A percentile compares a stretch with the other conserved stretches of the same genome.
Conservation (phyloP, 1,140 invertebrate genomes). For the Heterodera carotae region DNA sequence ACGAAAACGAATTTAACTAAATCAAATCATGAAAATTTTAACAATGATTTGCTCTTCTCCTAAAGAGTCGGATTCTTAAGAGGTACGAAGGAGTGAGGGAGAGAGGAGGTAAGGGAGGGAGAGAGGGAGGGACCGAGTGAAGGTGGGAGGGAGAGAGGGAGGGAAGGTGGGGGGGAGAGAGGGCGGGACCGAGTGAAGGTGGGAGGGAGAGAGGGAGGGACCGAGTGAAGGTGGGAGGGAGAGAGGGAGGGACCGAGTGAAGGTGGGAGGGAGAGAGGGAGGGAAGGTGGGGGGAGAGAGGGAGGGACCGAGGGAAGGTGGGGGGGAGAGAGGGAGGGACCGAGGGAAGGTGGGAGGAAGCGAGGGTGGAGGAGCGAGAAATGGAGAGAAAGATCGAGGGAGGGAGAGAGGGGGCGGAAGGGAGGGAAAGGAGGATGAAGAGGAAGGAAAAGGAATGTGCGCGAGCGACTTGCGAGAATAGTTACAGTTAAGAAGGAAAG, state of each 20-base stretch:
- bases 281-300: not conserved
- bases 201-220: not conserved
- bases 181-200: not conserved
- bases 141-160: too few relatives aligned
- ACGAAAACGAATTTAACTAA: too few relatives aligned
- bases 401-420: not conserved
- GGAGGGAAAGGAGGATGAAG: not conserved
- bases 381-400: not conserved
- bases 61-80: too few relatives aligned
- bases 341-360: not conserved
- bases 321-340: not conserved
- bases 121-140: too few relatives aligned
- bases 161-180: not conserved
- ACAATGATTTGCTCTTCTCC: too few relatives aligned
- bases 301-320: not conserved
- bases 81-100: too few relatives aligned
- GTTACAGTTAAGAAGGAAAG: too few relatives aligned
- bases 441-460: not conserved
- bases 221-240: too few relatives aligned
- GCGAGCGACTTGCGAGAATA: not conserved
- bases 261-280: too few relatives aligned
- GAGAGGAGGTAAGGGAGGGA: too few relatives aligned
- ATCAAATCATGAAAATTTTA: too few relatives aligned
- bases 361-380: constrained; percentile 7
- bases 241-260: too few relatives aligned